Conservation (phyloP, 2,113 vertebrate genomes). For the Arizona elegans region DNA sequence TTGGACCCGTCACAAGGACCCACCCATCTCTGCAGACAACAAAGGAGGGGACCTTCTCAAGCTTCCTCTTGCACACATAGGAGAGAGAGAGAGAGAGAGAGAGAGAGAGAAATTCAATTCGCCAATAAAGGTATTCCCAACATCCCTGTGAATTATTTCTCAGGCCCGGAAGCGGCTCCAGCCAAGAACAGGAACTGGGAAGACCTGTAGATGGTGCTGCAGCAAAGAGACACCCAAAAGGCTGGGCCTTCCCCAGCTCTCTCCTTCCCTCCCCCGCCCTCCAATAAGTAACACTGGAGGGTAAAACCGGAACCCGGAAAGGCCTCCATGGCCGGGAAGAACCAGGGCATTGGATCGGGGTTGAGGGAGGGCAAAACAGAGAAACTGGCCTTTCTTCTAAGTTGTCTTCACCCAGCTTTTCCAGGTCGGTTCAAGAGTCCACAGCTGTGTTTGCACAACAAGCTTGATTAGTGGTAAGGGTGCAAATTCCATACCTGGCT, state of each 20-base stretch:
- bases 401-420: not conserved
- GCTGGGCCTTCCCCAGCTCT: not conserved
- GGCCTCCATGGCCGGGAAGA: not conserved
- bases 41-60: not conserved
- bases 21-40: not conserved
- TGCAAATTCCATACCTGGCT: not conserved
- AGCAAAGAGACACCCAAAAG: not conserved
- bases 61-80: not conserved
- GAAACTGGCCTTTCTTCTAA: not conserved
- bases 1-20: not conserved
- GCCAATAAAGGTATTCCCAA: not conserved
- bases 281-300: not conserved
- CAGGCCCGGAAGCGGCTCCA: not conserved
- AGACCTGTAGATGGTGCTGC: slow-evolving; percentile 51
- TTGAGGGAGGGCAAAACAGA: not conserved
- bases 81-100: not conserved
- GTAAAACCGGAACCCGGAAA: not conserved
- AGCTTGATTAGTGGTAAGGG: not conserved
- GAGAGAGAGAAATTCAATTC: not conserved
- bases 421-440: not conserved
- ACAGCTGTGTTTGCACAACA: not conserved
- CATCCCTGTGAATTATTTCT: not conserved
- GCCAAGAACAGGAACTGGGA: not conserved
- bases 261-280: not conserved
- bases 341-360: not conserved